Base-by-base conservation (phyloP, 2,113 vertebrate genomes). In the Willisornis vidua region DNA sequence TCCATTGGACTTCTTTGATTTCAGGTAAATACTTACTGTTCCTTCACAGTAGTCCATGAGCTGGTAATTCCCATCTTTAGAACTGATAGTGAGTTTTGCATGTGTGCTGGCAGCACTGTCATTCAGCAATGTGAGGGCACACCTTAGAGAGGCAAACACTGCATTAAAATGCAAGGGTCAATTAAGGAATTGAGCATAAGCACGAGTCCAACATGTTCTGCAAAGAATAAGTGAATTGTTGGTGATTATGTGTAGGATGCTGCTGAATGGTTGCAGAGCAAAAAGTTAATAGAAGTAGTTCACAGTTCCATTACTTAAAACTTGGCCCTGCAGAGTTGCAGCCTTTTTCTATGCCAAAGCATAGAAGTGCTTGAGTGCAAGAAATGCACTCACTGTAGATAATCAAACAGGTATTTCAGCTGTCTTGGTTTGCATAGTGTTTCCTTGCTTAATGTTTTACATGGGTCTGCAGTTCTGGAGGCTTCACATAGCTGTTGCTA, bases 1-100 rank as follows among this genome's bases (percentile, higher is more conserved):
- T 12, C 97, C 99, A 19, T 84, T 99, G 97, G 99, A 99, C 94
- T 99, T 99, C 92, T 99, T 98, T 85, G 99, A 99, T 90, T 99
- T 99, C 94, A 99, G 99, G 99, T 99, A 87, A 70, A 80, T 41
- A 31, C 6, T 39, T 70, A 15, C 4, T 45, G 33, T 67, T 85
- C n/a, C 33, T 89, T 37, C 28, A 45, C 5, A 57, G 45, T 19
- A 68, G 57, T 24, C 20, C 9, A 29, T 0, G 1, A 70, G 12
- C 29, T 74, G 31, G 24, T 49, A 52, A 29, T 48, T 39, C 35
- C 14, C 2, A 29, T 33, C 23, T 49, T 71, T 83, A 51, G 57
- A 66, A 65, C 3, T 18, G 43, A 37, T 0, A 8, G 51, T 43
- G 70, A 43, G 68, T 73, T 87, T 86, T 77, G 29, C 23, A 19